These are phyloP conservation scores for Dallia pectoralis DNA, from an alignment of 2,797 vertebrate species.

Conservation along the genomic window DNA sequence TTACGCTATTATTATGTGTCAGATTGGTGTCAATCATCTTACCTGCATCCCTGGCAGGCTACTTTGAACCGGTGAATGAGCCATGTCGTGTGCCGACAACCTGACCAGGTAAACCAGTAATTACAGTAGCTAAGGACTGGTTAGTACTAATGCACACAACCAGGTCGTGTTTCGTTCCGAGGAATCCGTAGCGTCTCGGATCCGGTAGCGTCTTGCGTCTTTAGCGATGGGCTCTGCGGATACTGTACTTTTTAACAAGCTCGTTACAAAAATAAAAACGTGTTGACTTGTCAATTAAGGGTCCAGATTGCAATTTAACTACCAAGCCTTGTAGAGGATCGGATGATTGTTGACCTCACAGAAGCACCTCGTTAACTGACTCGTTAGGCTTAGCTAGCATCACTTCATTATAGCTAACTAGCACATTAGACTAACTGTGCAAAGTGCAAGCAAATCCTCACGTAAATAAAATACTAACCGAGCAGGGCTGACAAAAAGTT, in stretches of 20 bases:
- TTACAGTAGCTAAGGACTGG: background rate
- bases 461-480: background rate
- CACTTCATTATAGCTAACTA: background rate
- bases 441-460: background rate
- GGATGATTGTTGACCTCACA: background rate
- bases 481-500: background rate
- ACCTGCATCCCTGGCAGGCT: slow-evolving; percentile 95
- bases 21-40: slow-evolving; percentile 44
- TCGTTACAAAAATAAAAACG: background rate
- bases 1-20: background rate
- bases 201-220: background rate
- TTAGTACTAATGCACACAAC: background rate
- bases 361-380: background rate
- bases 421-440: background rate
- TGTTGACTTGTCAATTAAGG: background rate
- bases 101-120: slow-evolving; percentile 15
- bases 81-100: slow-evolving; percentile 76
- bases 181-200: too few species aligned
- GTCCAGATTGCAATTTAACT: background rate
- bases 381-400: background rate
- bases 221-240: background rate
- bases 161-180: background rate
- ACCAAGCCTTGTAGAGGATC: background rate
- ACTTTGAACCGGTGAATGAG: slow-evolving; percentile 88
- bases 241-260: background rate